Evolutionary conservation across 2,797 vertebrate species (phyloP).

Genomic region (Myotis daubentonii): DNA sequence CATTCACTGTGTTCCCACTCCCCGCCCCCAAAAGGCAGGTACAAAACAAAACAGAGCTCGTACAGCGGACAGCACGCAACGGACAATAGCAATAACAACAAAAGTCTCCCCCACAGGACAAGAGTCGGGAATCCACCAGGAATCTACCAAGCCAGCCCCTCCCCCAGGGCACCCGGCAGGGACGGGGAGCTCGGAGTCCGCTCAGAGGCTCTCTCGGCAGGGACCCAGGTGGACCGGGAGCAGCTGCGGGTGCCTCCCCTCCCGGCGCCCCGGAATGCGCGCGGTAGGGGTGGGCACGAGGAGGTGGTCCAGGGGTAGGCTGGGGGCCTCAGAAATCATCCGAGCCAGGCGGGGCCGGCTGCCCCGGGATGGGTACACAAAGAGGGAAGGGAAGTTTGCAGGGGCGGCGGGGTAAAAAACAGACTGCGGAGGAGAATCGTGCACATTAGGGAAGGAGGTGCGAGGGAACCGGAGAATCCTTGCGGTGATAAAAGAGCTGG

Average conservation of each 20-base stretch:
- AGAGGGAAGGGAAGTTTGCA: constrained; percentile 61
- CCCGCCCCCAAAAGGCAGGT: neutral
- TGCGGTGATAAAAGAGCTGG: neutral
- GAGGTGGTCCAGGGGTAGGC: neutral
- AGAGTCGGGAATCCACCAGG: neutral
- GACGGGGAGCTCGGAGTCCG: neutral
- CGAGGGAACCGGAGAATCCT: neutral
- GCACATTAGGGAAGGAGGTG: neutral
- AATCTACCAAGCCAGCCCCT: constrained; percentile 41
- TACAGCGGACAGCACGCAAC: neutral
- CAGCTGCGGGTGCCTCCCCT: neutral
- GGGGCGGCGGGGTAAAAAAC: neutral
- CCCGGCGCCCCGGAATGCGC: neutral
- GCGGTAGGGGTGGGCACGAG: neutral
- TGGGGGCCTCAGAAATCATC: neutral
- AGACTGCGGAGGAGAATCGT: neutral
- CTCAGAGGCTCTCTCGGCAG: neutral
- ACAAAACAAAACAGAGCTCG: constrained; percentile 42
- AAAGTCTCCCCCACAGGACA: neutral
- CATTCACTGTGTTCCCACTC: neutral
- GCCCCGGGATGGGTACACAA: constrained; percentile 44
- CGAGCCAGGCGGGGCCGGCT: neutral
- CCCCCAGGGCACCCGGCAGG: neutral
- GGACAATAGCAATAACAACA: neutral
- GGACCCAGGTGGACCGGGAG: neutral